Conservation (phyloP, 1,140 invertebrate genomes). For the Drosophila santomea region DNA sequence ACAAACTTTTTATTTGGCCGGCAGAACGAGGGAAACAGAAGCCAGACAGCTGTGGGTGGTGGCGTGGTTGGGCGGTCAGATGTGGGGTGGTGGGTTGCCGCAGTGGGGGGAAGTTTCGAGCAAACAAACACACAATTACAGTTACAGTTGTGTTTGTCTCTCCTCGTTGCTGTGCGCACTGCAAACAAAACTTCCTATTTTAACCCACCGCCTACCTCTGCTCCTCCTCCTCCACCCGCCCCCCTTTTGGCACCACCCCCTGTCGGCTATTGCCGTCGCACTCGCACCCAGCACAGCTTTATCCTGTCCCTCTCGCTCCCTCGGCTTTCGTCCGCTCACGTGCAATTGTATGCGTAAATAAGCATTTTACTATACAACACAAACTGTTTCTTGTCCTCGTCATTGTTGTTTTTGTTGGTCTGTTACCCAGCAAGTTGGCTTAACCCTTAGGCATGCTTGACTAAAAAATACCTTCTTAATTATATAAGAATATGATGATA, state of each 20-base stretch:
- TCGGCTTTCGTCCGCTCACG: slow-evolving; percentile 22
- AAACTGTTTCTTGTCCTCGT: slow-evolving; percentile 59
- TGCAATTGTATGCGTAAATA: slow-evolving; percentile 79
- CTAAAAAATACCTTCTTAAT: not conserved
- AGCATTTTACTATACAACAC: slow-evolving; percentile 70
- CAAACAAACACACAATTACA: slow-evolving; percentile 65
- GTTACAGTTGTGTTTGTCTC: slow-evolving; percentile 61
- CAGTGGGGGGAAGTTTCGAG: slow-evolving; percentile 42
- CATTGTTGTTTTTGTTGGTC: slow-evolving; percentile 15
- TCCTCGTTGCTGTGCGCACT: slow-evolving; percentile 54
- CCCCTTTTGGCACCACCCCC: not conserved
- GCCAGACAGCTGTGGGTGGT: slow-evolving; percentile 40
- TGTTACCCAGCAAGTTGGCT: slow-evolving; percentile 4
- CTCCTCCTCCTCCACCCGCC: too few relatives aligned
- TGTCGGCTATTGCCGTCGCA: slow-evolving; percentile 25
- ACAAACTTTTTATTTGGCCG: slow-evolving; percentile 72
- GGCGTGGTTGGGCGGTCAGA: not conserved
- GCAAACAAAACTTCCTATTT: slow-evolving; percentile 66
- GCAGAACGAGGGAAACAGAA: slow-evolving; percentile 53
- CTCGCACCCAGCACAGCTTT: slow-evolving; percentile 1
- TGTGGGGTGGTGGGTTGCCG: not conserved
- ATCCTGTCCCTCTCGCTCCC: not conserved
- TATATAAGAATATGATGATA: too few relatives aligned
- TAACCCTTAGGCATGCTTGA: not conserved
- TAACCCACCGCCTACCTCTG: slow-evolving; percentile 18